Evolutionary conservation across 2,113 vertebrate genomes (phyloP).

Genomic region (Nymphicus hollandicus): DNA sequence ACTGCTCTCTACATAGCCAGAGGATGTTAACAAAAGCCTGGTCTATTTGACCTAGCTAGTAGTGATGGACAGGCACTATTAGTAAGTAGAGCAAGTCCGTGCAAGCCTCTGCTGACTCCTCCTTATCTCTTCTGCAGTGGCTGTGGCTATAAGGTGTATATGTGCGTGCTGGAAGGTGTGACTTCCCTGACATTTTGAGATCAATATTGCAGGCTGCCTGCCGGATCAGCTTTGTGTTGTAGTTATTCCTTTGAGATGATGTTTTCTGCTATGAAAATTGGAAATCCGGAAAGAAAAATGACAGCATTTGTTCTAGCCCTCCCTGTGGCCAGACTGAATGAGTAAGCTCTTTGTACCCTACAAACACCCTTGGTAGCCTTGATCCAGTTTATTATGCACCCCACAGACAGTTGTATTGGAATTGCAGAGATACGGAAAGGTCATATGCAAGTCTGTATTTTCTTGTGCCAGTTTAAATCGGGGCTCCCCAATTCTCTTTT

Average conservation of each 20-base stretch:
- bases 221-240: not conserved
- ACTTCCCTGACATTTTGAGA: not conserved
- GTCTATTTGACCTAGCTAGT: not conserved
- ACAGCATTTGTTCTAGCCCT: not conserved
- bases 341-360: not conserved
- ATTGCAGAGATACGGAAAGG: not conserved
- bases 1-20: conserved; percentile 29
- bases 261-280: not conserved
- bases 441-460: not conserved
- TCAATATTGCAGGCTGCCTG: not conserved
- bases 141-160: not conserved
- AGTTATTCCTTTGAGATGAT: not conserved
- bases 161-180: not conserved
- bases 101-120: conserved; percentile 34
- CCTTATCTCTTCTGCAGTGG: conserved; percentile 13
- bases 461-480: not conserved
- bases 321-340: not conserved
- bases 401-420: not conserved
- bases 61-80: not conserved
- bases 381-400: not conserved
- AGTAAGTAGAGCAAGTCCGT: not conserved
- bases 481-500: not conserved
- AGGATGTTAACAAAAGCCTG: conserved; percentile 41
- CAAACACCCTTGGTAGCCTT: not conserved
- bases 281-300: not conserved